A percentile compares a stretch with the other conserved stretches of the same genome.
These are phyloP conservation scores for Dasyornis broadbenti DNA, from an alignment of 2,113 vertebrate species.

Conservation along the genomic window DNA sequence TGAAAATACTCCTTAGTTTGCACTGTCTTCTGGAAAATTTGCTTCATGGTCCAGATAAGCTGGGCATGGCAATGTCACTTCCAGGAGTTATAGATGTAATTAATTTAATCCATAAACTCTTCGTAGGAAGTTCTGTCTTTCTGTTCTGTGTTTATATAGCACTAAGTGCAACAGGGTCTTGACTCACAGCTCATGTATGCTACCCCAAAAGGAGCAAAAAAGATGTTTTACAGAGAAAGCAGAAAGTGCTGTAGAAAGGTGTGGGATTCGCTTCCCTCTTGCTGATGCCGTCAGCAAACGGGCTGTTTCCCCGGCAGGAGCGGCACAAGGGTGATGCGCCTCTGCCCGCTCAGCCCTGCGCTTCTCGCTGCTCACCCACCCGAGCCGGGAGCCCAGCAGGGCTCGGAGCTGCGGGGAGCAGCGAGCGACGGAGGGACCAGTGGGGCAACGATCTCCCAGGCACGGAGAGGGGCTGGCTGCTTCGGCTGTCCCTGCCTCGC, in stretches of 20 bases:
- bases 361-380: not conserved
- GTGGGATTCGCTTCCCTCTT: fast-evolving
- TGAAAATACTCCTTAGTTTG: not conserved
- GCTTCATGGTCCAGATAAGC: not conserved
- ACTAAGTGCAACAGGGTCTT: not conserved
- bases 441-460: too few species aligned
- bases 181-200: not conserved
- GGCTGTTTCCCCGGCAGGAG: not conserved
- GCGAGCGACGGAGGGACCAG: not conserved
- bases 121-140: not conserved
- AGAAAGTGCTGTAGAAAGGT: not conserved
- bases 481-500: not conserved
- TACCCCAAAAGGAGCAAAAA: not conserved
- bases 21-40: not conserved
- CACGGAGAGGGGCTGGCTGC: not conserved
- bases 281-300: not conserved
- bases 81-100: not conserved
- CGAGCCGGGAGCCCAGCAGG: not conserved
- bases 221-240: not conserved
- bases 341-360: not conserved
- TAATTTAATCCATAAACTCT: not conserved
- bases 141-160: not conserved
- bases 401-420: not conserved
- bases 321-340: fast-evolving
- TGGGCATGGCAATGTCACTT: not conserved